Evolutionary conservation across 2,113 vertebrate genomes (phyloP), one percentile per base, ranked within the genome.

Genomic region (Pteropus alecto): DNA sequence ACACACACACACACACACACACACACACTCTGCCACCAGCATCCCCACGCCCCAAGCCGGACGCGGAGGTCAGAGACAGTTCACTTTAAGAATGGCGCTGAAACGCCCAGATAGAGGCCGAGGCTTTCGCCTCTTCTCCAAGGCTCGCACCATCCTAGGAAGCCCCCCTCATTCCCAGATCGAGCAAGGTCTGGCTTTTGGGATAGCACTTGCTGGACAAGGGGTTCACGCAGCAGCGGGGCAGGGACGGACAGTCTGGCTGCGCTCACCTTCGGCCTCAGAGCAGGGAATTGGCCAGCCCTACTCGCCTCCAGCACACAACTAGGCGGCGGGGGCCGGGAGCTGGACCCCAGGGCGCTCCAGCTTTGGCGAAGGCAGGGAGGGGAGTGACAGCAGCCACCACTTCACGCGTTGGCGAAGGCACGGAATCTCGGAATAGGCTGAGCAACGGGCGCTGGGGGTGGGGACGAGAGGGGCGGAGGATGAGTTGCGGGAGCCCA

Each of bases 401-500:
- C 90, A 11, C 95, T 67, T 68, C 46, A 78, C 87, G 94, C 85
- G 60, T 61, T 71, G 95, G 95, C 84, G 14, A 54, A 63, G 2
- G 70, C 92, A 33, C 30, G 0, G n/a, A 87, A 54, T 82, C 96
- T 95, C 89, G 11, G 71, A 93, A 77, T 10, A 26, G 65, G 76
- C 93, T 81, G 30, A 54, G 28, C 84, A 3, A 51, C 68, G 13
- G 74, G 61, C 60, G 35, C 78, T 1, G 54, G 79, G 58, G 95
- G 94, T 58, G 95, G 92, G 70, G 70, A 95, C 79, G 6, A 84
- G 63, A 73, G 35, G 63, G 81, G 77, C 13, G 95, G 94, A 96
- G 94, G 94, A 89, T 94, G 96, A 94, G 97, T 82, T 94, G 96
- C 74, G 9, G 18, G 68, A 94, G 88, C 78, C 7, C 43, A 87